Conservation (phyloP, 2,797 vertebrate species). For the Tangara arthus region DNA sequence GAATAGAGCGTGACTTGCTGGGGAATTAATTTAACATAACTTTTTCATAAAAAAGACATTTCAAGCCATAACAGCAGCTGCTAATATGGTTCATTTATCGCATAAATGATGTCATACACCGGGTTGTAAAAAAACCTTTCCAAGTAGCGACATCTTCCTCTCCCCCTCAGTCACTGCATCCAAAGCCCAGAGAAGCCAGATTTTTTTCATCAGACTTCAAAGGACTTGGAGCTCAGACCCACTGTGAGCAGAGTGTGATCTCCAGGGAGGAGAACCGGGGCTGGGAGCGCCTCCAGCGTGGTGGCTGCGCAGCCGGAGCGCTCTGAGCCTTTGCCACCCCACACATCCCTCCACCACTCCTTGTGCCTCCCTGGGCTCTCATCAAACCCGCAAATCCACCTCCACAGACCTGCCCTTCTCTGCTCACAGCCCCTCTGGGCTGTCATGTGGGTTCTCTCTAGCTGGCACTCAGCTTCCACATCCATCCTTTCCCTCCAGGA, state of each 20-base stretch:
- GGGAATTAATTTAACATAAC: not conserved
- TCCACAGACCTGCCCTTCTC: not conserved
- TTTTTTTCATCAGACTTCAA: not conserved
- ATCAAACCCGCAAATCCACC: not conserved
- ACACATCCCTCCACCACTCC: not conserved
- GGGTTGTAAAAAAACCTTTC: conserved; percentile 18
- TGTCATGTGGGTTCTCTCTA: not conserved
- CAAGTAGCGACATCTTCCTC: conserved; percentile 33
- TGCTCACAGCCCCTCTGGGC: not conserved
- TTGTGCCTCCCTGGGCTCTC: not conserved
- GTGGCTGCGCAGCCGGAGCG: accelerated
- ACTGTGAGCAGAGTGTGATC: not conserved
- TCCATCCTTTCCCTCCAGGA: not conserved
- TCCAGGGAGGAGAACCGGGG: not conserved
- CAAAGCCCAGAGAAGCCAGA: not conserved
- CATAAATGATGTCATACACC: conserved; percentile 10
- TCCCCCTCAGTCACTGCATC: conserved; percentile 13
- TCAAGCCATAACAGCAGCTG: conserved; percentile 34
- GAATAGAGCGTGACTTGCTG: not conserved
- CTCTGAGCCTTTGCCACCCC: not conserved
- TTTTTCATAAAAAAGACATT: not conserved
- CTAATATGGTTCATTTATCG: not conserved
- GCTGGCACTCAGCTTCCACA: not conserved
- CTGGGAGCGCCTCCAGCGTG: not conserved
- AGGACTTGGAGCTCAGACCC: not conserved